These are phyloP conservation scores for Shinisaurus crocodilurus DNA, from an alignment of 2,113 vertebrate genomes.

Conservation along the genomic window DNA sequence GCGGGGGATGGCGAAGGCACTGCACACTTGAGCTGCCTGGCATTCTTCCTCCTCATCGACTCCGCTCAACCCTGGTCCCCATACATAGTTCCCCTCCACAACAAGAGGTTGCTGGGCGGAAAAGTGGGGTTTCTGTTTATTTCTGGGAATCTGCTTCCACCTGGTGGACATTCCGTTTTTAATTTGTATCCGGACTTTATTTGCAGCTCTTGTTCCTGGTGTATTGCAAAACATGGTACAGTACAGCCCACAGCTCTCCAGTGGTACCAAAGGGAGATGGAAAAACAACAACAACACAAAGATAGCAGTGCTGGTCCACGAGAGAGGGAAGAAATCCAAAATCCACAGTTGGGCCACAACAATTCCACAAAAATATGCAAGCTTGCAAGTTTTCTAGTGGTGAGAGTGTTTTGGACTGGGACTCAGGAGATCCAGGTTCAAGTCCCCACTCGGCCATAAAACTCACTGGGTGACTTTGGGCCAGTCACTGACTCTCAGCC, in stretches of 20 bases:
- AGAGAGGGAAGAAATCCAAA: too few relatives aligned
- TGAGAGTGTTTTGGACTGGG: too few relatives aligned
- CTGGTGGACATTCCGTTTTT: not conserved
- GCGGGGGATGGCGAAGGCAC: too few relatives aligned
- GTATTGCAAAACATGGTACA: not conserved
- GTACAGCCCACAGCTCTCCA: not conserved
- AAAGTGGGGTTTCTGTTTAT: not conserved
- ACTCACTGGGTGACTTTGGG: too few relatives aligned
- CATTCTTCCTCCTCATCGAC: not conserved
- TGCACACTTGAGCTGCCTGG: not conserved
- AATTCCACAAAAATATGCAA: too few relatives aligned
- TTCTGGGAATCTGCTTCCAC: conserved; percentile 2
- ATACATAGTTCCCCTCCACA: not conserved
- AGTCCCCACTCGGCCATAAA: too few relatives aligned
- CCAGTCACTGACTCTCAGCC: too few relatives aligned
- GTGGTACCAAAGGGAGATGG: not conserved
- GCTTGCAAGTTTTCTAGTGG: too few relatives aligned
- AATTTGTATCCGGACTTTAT: not conserved
- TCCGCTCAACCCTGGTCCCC: not conserved
- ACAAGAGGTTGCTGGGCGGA: not conserved
- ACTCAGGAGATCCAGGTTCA: too few relatives aligned
- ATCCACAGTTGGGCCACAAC: too few relatives aligned
- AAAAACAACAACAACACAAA: too few relatives aligned
- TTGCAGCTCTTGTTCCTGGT: not conserved
- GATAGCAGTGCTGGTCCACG: too few relatives aligned